Percentiles rank a stretch among this genome's conserved stretches.
These are phyloP conservation scores for Leucopternis melanops DNA, from an alignment of 2,113 vertebrate genomes.

Conservation along the genomic window DNA sequence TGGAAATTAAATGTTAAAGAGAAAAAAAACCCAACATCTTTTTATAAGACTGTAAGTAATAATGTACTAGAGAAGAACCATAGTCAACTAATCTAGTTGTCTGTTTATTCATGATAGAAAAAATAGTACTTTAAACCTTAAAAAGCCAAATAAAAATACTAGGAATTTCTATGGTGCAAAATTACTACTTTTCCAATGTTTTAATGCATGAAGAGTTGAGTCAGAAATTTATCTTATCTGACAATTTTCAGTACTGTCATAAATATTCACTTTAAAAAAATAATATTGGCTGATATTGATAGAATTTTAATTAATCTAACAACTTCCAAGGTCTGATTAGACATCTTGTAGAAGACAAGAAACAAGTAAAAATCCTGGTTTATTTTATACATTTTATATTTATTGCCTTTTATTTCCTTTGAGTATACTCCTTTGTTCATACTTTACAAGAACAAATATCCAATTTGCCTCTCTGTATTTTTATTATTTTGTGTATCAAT, in stretches of 20 bases:
- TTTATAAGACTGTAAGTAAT: background rate
- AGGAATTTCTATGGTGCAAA: background rate
- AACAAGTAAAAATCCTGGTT: background rate
- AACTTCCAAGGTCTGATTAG: background rate
- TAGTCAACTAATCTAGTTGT: background rate
- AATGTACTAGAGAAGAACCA: background rate
- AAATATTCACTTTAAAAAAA: background rate
- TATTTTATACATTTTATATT: background rate
- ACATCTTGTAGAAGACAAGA: background rate
- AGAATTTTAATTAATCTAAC: background rate
- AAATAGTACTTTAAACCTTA: background rate
- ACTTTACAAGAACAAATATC: background rate
- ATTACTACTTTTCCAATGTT: background rate
- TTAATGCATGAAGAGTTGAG: background rate
- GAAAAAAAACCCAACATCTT: background rate
- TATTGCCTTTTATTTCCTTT: background rate
- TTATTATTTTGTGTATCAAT: background rate
- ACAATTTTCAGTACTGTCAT: background rate
- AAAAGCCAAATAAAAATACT: background rate
- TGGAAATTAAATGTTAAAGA: background rate
- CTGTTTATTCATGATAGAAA: background rate
- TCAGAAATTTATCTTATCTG: background rate
- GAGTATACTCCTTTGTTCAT: background rate
- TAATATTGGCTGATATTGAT: background rate
- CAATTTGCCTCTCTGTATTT: background rate